A percentile compares a stretch with the other conserved stretches of the same genome.
phyloP scores from a whole-genome alignment of 2,888 invertebrate genomes.

The Magallana nippona region DNA sequence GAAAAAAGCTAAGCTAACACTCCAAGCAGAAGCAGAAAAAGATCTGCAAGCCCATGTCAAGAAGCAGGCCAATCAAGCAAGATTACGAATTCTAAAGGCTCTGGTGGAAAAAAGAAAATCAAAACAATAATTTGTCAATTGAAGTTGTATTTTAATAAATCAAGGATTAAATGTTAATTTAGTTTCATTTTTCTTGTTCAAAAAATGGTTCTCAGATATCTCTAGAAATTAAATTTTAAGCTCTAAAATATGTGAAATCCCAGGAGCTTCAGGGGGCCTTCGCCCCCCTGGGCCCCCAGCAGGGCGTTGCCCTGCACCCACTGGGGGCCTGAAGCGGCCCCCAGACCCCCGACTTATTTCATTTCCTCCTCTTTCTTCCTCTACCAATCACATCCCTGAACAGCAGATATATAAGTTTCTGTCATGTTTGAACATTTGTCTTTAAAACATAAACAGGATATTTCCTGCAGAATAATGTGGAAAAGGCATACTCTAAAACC shows the following conservation, averaged over 20 bases:
- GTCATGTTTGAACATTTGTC: too few relatives aligned
- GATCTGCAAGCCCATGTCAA: neutral
- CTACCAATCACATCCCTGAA: too few relatives aligned
- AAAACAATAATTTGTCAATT: conserved; percentile 14
- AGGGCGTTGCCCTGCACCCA: too few relatives aligned
- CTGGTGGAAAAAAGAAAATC: neutral
- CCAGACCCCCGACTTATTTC: too few relatives aligned
- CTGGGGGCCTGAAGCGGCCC: too few relatives aligned
- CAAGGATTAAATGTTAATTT: conserved; percentile 12
- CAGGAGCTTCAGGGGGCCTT: conserved; percentile 28
- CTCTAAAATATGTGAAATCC: conserved; percentile 22
- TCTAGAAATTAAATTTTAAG: neutral
- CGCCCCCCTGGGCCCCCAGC: too few relatives aligned
- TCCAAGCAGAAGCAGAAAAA: conserved; percentile 5
- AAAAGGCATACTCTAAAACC: too few relatives aligned
- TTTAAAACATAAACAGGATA: too few relatives aligned
- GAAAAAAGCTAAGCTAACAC: conserved; percentile 16
- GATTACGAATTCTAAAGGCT: conserved; percentile 16
- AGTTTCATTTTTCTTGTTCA: conserved; percentile 5
- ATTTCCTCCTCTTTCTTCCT: too few relatives aligned
- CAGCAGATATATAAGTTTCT: too few relatives aligned
- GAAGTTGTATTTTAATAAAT: neutral
- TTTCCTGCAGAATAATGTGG: too few relatives aligned
- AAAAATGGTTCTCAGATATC: conserved; percentile 3
- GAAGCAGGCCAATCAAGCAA: conserved; percentile 6